Conservation (phyloP, 2,888 invertebrate genomes). For the Eugnorisma glareosa region DNA sequence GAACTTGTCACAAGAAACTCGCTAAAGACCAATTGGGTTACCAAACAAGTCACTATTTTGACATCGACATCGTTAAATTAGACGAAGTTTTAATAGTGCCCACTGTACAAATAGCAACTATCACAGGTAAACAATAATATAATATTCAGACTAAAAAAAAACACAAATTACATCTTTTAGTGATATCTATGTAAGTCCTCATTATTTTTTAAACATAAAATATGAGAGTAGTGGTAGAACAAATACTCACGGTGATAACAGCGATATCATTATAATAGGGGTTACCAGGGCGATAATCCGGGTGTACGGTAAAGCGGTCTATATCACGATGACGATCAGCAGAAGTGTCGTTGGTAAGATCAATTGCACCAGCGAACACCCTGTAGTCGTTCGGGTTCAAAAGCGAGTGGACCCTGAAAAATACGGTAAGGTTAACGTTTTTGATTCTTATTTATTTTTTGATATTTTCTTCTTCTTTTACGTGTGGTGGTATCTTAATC, state of each 20-base stretch:
- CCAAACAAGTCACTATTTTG: background rate
- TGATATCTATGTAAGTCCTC: background rate
- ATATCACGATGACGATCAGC: slow-evolving; percentile 62
- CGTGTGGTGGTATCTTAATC: no score
- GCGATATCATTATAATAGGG: slow-evolving; percentile 68
- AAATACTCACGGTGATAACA: slow-evolving; percentile 71
- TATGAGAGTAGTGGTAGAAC: background rate
- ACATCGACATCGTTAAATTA: background rate
- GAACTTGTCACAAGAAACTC: background rate
- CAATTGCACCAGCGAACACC: slow-evolving; percentile 68
- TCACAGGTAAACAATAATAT: background rate
- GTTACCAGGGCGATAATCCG: slow-evolving; percentile 53
- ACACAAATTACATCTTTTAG: background rate
- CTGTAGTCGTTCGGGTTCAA: slow-evolving; percentile 56
- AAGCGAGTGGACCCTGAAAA: slow-evolving; percentile 42
- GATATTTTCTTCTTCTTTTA: no score
- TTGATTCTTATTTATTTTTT: background rate
- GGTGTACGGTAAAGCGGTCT: slow-evolving; percentile 66
- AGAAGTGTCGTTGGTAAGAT: slow-evolving; percentile 59
- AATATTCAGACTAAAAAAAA: background rate
- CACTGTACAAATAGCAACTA: background rate
- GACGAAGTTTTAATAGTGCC: background rate
- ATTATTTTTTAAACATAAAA: background rate
- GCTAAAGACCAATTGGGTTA: background rate
- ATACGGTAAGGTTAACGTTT: background rate